Conservation (phyloP, 2,888 invertebrate genomes). For the Nemotelus nigrinus region DNA sequence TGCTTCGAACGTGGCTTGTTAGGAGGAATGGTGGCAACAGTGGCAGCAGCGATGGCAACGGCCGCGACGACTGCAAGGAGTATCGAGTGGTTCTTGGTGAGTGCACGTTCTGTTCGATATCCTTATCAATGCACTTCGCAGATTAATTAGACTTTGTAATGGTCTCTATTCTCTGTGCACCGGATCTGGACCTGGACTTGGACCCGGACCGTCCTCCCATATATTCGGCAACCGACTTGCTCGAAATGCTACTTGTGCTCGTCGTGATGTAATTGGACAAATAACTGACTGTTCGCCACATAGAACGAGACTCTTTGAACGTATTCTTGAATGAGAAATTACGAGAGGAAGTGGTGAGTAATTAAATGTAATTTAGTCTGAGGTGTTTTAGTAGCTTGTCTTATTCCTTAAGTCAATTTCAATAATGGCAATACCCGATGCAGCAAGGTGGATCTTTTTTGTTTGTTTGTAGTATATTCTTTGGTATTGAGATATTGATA, state of each 20-base stretch:
- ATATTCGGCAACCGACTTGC: neutral
- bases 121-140: conserved; percentile 18
- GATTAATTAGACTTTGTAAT: conserved; percentile 37
- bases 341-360: conserved; percentile 59
- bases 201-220: neutral
- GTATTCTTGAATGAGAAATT: conserved; percentile 62
- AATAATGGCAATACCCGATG: neutral
- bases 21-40: conserved; percentile 58
- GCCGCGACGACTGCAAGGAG: conserved; percentile 58
- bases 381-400: neutral
- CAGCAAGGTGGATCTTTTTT: neutral
- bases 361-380: conserved; percentile 24
- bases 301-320: conserved; percentile 69
- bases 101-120: conserved; percentile 28
- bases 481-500: too few species aligned
- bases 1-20: conserved; percentile 78
- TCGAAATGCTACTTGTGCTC: conserved; percentile 12
- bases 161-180: conserved; percentile 17
- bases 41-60: conserved; percentile 53
- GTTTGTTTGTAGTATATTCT: too few species aligned
- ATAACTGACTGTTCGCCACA: conserved; percentile 38
- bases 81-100: conserved; percentile 73
- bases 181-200: neutral
- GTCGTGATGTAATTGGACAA: conserved; percentile 34
- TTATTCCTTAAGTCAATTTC: neutral